Evolutionary conservation across 2,113 vertebrate genomes (phyloP), one percentile per base, ranked within the genome.

Genomic region (Tyrannus savana): DNA sequence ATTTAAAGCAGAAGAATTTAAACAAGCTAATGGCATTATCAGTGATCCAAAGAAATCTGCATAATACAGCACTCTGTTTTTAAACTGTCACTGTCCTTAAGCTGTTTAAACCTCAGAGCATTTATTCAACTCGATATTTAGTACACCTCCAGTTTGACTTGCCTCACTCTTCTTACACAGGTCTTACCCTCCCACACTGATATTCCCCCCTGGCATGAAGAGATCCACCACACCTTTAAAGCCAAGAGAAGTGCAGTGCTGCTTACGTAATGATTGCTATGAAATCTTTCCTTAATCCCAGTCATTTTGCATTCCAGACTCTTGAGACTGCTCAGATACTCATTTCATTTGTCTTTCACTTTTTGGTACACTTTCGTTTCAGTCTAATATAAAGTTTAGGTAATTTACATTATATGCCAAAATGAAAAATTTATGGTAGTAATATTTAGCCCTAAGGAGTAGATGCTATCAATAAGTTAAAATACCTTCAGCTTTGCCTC

Each of bases 401-500:
- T 93, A 73, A 71, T 93, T 80, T 87, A 84, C 68, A 83, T 90
- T 91, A 94, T 71, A 86, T 21, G 64, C 47, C 50, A 50, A 91
- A 95, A 87, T 94, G 39, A 95, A 97, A 90, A 84, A 86, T 69
- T 85, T 37, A 90, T 62, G 19, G 68, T 31, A 93, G 83, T 49
- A 42, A 84, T 74, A 93, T 84, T 64, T 80, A 93, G 80, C 94
- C 84, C 82, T 28, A 77, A 86, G 94, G 95, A 94, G 66, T 24
- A 91, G 86, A 92, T 82, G 72, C 62, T 96, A 97, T 96, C 97
- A 97, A 95, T 97, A 97, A 97, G 91, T 97, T 95, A 98, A 97
- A 97, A 95, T 85, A 97, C 96, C 96, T 92, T 97, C 83, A 97
- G 97, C 87, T 95, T 97, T 97, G 97, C 97, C 97, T 97, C 83